Base-by-base conservation (phyloP, 2,113 vertebrate genomes). In the Synodontis membranacea region DNA sequence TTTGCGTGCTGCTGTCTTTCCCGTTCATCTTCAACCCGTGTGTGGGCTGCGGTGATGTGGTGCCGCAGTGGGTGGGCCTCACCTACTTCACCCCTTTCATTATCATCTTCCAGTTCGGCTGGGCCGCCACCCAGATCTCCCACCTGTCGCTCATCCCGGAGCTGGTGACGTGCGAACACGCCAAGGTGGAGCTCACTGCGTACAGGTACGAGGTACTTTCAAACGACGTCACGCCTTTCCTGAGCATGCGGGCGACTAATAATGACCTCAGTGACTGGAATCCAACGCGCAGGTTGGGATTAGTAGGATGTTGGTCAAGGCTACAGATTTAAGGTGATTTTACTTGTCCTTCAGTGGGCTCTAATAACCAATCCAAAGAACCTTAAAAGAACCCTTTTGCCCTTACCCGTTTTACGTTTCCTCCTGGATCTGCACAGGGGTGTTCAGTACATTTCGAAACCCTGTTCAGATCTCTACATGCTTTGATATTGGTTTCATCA, bases 111-210 rank as follows among this genome's bases (percentile, higher is more conserved):
- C 96, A 97, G 91, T 96, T 97, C 0, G 97, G 96, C 86, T 98
- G 97, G 97, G 96, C 97, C 0, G 94, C 96, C 76, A 95, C 95
- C 0, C 97, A 98, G 93, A 96, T 97, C 80, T 96, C 97, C 6
- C 97, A 97, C 89, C 94, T 98, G 46, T 96, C 96, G 3, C 96
- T 98, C 91, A 97, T 98, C 88, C 97, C 97, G 0, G 96, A 96
- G 93, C 94, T 98, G 19, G 96, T 94, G 87, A 92, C 93, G 87
- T 94, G 68, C 0, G 96, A 96, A 48, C 94, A 96, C 0, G 96
- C 94, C 86, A 97, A 96, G 91, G 96, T 97, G 93, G 97, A 97
- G 82, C 96, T 98, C 87, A 98, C 96, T 0, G 95, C 96, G 0
- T 97, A 96, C 95, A 96, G 97, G 97, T 97, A 91, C 14, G 48